Evolutionary conservation across 2,797 vertebrate species (phyloP), one percentile per base, ranked within the genome.

Genomic region (Otolemur crassicaudatus): DNA sequence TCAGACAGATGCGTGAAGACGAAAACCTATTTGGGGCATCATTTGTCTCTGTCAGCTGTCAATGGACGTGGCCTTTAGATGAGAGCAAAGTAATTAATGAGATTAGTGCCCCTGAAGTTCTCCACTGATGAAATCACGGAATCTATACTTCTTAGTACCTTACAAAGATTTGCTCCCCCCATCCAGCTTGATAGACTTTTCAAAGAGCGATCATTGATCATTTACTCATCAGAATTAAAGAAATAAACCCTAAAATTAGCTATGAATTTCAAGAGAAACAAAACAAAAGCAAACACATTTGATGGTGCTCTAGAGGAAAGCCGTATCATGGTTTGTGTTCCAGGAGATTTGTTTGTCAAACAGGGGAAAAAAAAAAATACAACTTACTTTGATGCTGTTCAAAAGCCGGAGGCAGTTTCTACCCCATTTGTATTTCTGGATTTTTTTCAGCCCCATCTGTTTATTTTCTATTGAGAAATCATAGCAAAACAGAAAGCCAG

Each of bases 381-480:
- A 96, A 83, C 60, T 95, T 77, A 96, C 75, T 96, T 92, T 92
- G 96, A 72, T 82, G 96, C 92, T 96, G 88, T 94, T 98, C 84
- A 80, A 43, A 95, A 92, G 94, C 98, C 96, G 0, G 27, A 96
- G 97, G 97, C 97, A 1, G 58, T 98, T 98, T 97, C 97, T 97
- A 98, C 95, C 97, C 97, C 89, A 96, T 98, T 98, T 98, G 95
- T 97, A 90, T 81, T 19, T 97, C 96, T 91, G 98, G 97, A 87
- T 94, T 98, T 97, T 95, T 92, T 95, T 97, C 98, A 97, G 93
- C 96, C 97, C 98, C 98, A 97, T 98, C 98, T 98, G 98, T 98
- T 98, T 97, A 90, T 97, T 97, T 98, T 83, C 97, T 86, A 0
- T 79, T 17, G 82, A 98, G 98, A 96, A 76, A 91, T 92, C 94